Evolutionary conservation across 2,888 invertebrate species (phyloP).

Genomic region (Harpalus rufipes): DNA sequence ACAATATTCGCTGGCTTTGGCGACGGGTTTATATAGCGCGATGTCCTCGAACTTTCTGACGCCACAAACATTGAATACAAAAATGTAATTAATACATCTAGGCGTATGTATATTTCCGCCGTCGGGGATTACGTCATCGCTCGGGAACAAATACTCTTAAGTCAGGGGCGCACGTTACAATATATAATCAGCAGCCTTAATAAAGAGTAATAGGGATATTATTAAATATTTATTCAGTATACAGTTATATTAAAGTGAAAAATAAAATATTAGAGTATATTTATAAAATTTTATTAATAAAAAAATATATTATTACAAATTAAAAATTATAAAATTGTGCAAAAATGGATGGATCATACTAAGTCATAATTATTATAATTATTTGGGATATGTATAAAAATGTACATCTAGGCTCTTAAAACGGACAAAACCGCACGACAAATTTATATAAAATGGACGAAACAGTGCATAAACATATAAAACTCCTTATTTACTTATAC

Average conservation of each 20-base stretch:
- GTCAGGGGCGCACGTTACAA: too few relatives aligned
- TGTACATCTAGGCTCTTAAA: not conserved
- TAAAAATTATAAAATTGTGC: constrained; percentile 45
- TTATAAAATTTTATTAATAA: constrained; percentile 43
- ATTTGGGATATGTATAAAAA: constrained; percentile 23
- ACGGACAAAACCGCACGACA: not conserved
- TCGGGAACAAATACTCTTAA: too few relatives aligned
- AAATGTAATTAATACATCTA: too few relatives aligned
- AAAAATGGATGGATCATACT: constrained; percentile 48
- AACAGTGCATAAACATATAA: too few relatives aligned
- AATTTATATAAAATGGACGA: not conserved
- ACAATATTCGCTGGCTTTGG: too few relatives aligned
- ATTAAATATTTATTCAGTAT: not conserved
- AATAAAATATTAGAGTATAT: constrained; percentile 30
- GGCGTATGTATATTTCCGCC: too few relatives aligned
- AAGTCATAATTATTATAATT: constrained; percentile 7
- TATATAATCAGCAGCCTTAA: too few relatives aligned
- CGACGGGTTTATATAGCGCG: too few relatives aligned
- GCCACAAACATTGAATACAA: too few relatives aligned
- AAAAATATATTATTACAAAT: constrained; percentile 44
- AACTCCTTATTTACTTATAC: not conserved
- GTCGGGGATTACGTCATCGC: too few relatives aligned
- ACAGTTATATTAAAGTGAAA: not conserved
- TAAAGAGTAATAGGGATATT: too few relatives aligned
- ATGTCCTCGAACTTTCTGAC: too few relatives aligned